Conservation (phyloP, 1,140 invertebrate genomes). For the Acyrthosiphon pisum region DNA sequence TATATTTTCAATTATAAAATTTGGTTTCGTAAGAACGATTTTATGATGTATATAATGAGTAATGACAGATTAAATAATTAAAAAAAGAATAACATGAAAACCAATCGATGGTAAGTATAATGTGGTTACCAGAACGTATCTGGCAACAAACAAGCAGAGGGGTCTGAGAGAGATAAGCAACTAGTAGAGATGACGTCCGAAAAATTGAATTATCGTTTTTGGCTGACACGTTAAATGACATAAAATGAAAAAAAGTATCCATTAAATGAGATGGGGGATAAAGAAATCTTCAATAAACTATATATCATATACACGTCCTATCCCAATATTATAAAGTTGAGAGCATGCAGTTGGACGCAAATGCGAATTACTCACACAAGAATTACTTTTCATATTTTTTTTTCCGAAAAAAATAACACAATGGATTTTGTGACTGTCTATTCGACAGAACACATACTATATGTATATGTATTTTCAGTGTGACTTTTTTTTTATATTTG, state of each 20-base stretch:
- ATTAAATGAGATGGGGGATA: not conserved
- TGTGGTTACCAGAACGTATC: not conserved
- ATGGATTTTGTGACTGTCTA: not conserved
- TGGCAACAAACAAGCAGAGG: not conserved
- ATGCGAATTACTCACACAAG: not conserved
- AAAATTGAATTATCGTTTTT: conserved; percentile 33
- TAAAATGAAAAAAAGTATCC: conserved; percentile 21
- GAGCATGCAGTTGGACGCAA: not conserved
- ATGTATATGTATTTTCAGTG: not conserved
- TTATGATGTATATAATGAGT: not conserved
- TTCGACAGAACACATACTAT: not conserved
- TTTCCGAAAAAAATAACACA: not conserved
- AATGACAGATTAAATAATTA: not conserved
- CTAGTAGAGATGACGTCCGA: conserved; percentile 23
- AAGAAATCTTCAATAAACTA: conserved; percentile 28
- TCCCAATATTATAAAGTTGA: not conserved
- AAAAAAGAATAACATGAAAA: not conserved
- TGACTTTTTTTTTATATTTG: not conserved
- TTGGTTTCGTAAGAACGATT: not conserved
- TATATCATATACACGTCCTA: conserved; percentile 10
- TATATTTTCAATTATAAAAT: not conserved
- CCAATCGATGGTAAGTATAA: not conserved
- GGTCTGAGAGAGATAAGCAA: not conserved
- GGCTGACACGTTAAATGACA: conserved; percentile 17
- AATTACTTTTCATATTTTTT: not conserved